phyloP scores from a whole-genome alignment of 2,113 vertebrate genomes.

The Telmatochromis brichardi region DNA sequence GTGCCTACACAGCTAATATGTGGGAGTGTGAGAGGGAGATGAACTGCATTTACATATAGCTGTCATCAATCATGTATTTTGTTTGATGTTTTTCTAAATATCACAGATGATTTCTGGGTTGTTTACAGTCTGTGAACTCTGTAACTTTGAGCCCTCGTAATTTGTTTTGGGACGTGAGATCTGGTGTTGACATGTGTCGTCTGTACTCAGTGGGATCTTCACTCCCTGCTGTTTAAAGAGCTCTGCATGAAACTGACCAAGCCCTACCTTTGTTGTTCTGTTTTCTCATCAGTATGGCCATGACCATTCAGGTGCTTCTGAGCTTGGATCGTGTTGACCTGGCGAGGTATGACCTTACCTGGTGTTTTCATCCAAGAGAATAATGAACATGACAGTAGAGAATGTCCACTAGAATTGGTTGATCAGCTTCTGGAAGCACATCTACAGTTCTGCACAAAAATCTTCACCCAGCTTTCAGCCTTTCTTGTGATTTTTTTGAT shows the following conservation, averaged over 20 bases:
- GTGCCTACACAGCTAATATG: not conserved
- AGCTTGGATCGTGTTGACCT: slow-evolving; percentile 91
- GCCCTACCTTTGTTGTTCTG: not conserved
- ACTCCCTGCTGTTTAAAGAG: not conserved
- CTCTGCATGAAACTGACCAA: not conserved
- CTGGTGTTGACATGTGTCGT: not conserved
- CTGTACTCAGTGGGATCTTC: not conserved
- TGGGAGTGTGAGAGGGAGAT: not conserved
- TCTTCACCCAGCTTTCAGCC: not conserved
- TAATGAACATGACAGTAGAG: not conserved
- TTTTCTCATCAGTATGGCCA: slow-evolving; percentile 76
- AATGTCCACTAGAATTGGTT: not conserved
- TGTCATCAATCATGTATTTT: rapidly evolving
- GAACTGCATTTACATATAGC: not conserved
- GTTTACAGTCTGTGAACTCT: not conserved
- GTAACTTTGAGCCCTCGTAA: not conserved
- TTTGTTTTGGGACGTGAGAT: not conserved
- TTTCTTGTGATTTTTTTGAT: not conserved
- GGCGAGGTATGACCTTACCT: slow-evolving; percentile 75
- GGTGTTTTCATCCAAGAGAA: not conserved
- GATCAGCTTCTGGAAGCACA: not conserved
- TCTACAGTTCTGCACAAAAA: not conserved
- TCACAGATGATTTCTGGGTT: not conserved
- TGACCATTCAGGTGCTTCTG: slow-evolving; percentile 87
- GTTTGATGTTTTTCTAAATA: not conserved